Base-by-base conservation (phyloP, 2,888 invertebrate species). In the Tinea pellionella region DNA sequence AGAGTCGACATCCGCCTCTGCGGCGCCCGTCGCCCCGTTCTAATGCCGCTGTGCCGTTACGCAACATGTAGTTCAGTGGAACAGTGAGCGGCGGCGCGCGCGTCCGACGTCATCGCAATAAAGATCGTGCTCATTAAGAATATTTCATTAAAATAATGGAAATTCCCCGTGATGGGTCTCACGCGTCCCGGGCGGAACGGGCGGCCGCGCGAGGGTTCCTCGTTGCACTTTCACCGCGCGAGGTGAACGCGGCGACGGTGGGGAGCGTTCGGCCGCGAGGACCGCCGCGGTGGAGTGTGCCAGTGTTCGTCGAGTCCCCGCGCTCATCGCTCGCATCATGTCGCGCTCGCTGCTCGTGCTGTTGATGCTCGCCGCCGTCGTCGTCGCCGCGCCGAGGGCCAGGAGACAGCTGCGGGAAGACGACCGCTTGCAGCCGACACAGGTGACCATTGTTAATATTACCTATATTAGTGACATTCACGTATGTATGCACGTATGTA, bases 341-440 rank as follows among this genome's bases (percentile, higher is more conserved):
- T 55, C 29, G 55, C 32, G 57, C 32, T 9, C 32, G 2, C 32
- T 57, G 13, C 57, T 57, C 2, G 32, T 32, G 32, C 32, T 32
- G 57, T 2, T 32, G 15, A 61, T 71, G 65, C 63, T 67, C 59
- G 62, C 63, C 58, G 61, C 64, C 67, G 63, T 65, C 65, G 66
- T 63, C 63, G 65, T 61, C 63, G 65, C 66, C 63, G 58, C 53
- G 57, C 57, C 62, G 47, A 70, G 73, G 62, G 64, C 43, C 56
- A 76, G 80, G 67, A 70, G 85, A 4, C 86, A 86, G 67, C 80
- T 86, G 64, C 72, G 75, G 63, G 80, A 78, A 64, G 84, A 83
- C 68, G 69, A 83, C 67, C 62, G 76, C 13, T 73, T 85, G 66
- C 85, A 84, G 71, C 85, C 85, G 61, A 72, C 85, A 60, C 78